These are phyloP conservation scores for Ceratotherium simum DNA, from an alignment of 2,113 vertebrate genomes.

Conservation along the genomic window DNA sequence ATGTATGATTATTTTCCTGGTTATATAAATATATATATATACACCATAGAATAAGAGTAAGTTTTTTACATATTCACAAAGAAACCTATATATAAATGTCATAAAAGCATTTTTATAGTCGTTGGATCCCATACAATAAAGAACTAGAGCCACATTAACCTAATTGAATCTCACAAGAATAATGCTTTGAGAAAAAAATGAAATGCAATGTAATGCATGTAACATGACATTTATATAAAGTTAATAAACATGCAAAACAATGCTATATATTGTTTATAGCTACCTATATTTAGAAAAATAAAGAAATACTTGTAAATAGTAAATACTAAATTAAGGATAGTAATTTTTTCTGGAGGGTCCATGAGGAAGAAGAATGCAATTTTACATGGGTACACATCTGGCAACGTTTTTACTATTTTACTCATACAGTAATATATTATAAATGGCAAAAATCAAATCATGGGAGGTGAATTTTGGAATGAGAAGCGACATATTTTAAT, in stretches of 20 bases:
- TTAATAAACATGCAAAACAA: background rate
- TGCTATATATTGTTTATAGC: background rate
- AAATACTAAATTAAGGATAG: background rate
- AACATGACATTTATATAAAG: background rate
- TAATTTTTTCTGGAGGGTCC: background rate
- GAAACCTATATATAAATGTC: background rate
- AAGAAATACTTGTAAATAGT: background rate
- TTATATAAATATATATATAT: background rate
- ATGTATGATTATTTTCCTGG: too few relatives aligned
- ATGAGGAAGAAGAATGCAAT: background rate
- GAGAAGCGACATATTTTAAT: background rate
- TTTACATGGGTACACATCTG: background rate
- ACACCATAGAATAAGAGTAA: background rate
- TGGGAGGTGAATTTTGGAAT: background rate
- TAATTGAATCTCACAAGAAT: background rate
- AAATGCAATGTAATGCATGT: background rate
- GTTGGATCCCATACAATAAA: background rate
- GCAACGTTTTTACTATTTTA: background rate
- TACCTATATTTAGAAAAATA: background rate
- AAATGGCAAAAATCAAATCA: background rate
- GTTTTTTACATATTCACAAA: background rate
- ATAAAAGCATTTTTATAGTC: background rate
- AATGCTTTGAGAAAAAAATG: background rate
- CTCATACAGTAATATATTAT: background rate
- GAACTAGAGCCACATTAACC: background rate